Conservation (phyloP, 2,113 vertebrate species). For the Neomonachus schauinslandi region DNA sequence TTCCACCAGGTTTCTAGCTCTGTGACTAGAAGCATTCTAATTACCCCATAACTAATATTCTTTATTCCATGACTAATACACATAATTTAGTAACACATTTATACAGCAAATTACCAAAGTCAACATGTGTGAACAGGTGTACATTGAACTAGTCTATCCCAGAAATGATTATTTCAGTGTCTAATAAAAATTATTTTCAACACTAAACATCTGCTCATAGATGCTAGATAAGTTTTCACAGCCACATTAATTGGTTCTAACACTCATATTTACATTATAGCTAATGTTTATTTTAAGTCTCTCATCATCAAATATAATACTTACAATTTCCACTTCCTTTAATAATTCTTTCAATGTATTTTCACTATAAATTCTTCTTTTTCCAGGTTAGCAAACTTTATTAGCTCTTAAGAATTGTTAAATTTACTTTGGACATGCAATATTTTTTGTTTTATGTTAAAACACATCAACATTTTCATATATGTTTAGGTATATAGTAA, state of each 20-base stretch:
- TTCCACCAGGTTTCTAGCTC: not conserved
- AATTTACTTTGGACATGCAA: not conserved
- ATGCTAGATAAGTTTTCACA: constrained; percentile 9
- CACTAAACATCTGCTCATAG: constrained; percentile 26
- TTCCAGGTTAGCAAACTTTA: not conserved
- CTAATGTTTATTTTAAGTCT: not conserved
- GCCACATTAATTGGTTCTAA: constrained; percentile 8
- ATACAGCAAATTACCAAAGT: constrained; percentile 17
- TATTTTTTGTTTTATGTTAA: constrained; percentile 15
- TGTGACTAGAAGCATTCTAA: not conserved
- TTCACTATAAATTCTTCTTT: constrained; percentile 11
- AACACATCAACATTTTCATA: not conserved
- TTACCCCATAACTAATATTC: constrained; percentile 4
- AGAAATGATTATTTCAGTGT: constrained; percentile 38
- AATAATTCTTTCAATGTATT: not conserved
- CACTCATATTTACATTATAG: not conserved
- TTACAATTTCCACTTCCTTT: constrained; percentile 33
- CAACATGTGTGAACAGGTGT: constrained; percentile 36
- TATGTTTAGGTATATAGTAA: not conserved
- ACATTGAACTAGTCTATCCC: not conserved
- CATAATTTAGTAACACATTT: not conserved
- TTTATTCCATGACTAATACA: constrained; percentile 44
- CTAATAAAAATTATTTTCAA: constrained; percentile 53
- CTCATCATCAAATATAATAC: not conserved
- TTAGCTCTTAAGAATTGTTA: not conserved